Base-by-base conservation (phyloP, 2,888 invertebrate species). In the Prosopocoilus inquinatus region DNA sequence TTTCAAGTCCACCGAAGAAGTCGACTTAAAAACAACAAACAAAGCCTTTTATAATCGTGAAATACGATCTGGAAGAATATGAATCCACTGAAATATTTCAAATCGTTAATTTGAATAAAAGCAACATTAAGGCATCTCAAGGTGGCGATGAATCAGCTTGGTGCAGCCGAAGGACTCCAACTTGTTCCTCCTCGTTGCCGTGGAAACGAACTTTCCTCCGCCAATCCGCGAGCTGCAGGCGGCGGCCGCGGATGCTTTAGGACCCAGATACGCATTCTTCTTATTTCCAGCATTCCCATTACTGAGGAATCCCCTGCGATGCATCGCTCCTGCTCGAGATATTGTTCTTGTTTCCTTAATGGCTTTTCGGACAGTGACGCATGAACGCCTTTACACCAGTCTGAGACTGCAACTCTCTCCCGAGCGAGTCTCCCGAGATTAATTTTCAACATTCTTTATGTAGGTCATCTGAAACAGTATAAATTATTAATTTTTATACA, bases 121-220 rank as follows among this genome's bases (percentile, higher is more conserved):
- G 74, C 74, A 75, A 76, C 76, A 76, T 77, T 76, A 76, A 75
- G 75, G 75, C 75, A 75, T 76, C 77, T 77, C 77, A 75, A 77
- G 77, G 77, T 76, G 77, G 74, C 73, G 68, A 75, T 77, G 76
- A 76, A 77, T 77, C 77, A 76, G 68, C 67, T 66, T 66, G 67
- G 69, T 66, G 71, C 72, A 69, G 68, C 68, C 70, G 71, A 70
- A 69, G 66, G 71, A 65, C 67, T 68, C 66, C 71, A 65, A 70
- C 70, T 68, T 70, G 72, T 74, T 72, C 75, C 73, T 73, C 74
- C 72, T 72, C 68, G 77, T 78, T 74, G 69, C 76, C 74, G 69
- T 73, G 76, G 75, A 63, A 67, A 78, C 77, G 67, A 64, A 61
- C 62, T 61, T 67, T 67, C 68, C 71, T 72, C 75, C 68, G 67